Percentiles rank a stretch among this genome's conserved stretches.
Conservation (phyloP, 2,113 vertebrate species). For the Ophthalmolycus amberensis region DNA sequence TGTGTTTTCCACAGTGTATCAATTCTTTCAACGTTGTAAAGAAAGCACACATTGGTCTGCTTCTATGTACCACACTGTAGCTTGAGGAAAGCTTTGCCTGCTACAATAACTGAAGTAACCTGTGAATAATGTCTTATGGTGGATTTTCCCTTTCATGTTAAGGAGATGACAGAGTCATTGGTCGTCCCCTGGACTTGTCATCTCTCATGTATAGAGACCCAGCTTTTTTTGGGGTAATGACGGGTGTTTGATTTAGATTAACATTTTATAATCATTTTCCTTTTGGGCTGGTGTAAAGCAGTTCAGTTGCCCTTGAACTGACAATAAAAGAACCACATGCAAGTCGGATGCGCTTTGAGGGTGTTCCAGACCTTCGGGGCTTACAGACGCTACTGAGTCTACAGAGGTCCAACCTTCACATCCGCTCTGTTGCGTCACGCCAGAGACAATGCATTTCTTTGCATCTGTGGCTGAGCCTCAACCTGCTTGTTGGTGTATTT, state of each 20-base stretch:
- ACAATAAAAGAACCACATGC: background rate
- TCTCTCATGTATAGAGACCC: background rate
- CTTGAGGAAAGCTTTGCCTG: background rate
- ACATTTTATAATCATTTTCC: conserved; percentile 14
- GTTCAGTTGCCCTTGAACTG: conserved; percentile 5
- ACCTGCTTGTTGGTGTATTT: conserved; percentile 50
- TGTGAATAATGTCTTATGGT: conserved; percentile 18
- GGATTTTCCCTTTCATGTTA: conserved; percentile 37
- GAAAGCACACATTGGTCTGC: background rate
- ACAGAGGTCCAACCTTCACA: conserved; percentile 21
- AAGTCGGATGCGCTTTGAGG: background rate
- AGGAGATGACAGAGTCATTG: background rate
- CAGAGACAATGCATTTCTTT: conserved; percentile 14
- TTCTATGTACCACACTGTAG: background rate
- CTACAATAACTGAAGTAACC: background rate
- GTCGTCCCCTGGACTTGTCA: background rate
- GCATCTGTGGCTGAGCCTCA: conserved; percentile 22
- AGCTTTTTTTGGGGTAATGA: conserved; percentile 10
- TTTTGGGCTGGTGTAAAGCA: conserved; percentile 11
- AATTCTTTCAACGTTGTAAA: background rate
- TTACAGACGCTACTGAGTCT: background rate
- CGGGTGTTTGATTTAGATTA: conserved; percentile 29
- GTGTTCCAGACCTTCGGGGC: background rate
- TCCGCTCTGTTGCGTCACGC: background rate
- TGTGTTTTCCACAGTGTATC: background rate